A percentile compares a stretch with the other conserved stretches of the same genome.
These are phyloP conservation scores for Hippolais icterina DNA, from an alignment of 2,113 vertebrate species.

Conservation along the genomic window DNA sequence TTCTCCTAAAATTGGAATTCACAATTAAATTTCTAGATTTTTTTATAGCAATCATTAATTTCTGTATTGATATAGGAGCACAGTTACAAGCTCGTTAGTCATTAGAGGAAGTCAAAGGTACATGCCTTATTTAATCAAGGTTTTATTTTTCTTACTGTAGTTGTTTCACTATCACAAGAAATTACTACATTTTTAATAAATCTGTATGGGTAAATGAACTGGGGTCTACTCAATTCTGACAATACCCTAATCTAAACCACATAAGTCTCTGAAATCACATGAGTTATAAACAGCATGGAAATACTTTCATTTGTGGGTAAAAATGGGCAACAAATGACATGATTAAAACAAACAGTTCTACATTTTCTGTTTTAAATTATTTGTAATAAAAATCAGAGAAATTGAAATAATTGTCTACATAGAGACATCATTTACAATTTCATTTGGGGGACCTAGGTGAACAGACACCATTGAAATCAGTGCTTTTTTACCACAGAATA, in stretches of 20 bases:
- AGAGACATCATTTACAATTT: not conserved
- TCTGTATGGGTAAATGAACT: not conserved
- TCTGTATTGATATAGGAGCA: not conserved
- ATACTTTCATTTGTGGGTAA: not conserved
- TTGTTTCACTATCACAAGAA: not conserved
- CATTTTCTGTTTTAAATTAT: not conserved
- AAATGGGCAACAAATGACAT: not conserved
- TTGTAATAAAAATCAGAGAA: not conserved
- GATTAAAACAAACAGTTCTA: not conserved
- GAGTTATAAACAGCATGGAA: not conserved
- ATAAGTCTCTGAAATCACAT: not conserved
- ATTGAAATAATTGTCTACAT: not conserved
- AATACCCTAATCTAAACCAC: not conserved
- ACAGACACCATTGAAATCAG: not conserved
- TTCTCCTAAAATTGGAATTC: not conserved
- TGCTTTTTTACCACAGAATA: not conserved
- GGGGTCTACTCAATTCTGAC: not conserved
- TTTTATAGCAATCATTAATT: not conserved
- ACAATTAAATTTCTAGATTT: not conserved
- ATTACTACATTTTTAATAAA: not conserved
- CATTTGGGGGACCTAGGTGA: not conserved
- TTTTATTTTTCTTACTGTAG: not conserved
- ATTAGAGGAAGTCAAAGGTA: not conserved
- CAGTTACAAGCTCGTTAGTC: not conserved
- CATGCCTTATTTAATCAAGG: not conserved